phyloP scores from a whole-genome alignment of 2,888 invertebrate genomes.

The Melinaea marsaeus region DNA sequence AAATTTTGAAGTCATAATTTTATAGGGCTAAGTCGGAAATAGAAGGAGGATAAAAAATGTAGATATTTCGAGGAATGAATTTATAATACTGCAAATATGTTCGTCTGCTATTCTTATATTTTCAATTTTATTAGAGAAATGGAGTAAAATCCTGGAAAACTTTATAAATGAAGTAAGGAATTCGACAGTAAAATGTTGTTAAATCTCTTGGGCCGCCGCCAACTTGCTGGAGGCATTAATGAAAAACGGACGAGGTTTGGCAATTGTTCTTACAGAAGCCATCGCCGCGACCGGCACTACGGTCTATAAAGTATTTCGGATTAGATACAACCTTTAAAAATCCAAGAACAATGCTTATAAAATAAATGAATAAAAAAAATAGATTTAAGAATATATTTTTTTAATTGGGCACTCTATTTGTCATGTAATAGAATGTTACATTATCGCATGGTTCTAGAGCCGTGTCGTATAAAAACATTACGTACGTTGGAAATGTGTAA shows the following conservation, averaged over 20 bases:
- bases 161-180: constrained; percentile 18
- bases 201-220: constrained; percentile 21
- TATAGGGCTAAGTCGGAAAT: too few relatives aligned
- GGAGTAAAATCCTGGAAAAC: constrained; percentile 8
- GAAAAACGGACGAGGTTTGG: constrained; percentile 23
- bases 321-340: background rate
- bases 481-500: too few relatives aligned
- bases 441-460: too few relatives aligned
- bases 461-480: too few relatives aligned
- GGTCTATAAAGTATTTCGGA: background rate
- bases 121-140: constrained; percentile 5
- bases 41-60: too few relatives aligned
- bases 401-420: too few relatives aligned
- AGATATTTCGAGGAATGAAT: too few relatives aligned
- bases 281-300: constrained; percentile 5
- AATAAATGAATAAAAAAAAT: background rate
- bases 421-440: too few relatives aligned
- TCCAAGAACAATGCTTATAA: background rate
- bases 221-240: constrained; percentile 21
- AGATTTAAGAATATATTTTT: too few relatives aligned
- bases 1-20: too few relatives aligned
- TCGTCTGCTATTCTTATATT: constrained; percentile 3
- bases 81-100: too few relatives aligned
- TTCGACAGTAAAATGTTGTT: constrained; percentile 21
- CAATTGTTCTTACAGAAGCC: constrained; percentile 20